These are phyloP conservation scores for Cervus canadensis DNA, from an alignment of 2,113 vertebrate genomes.

Conservation along the genomic window DNA sequence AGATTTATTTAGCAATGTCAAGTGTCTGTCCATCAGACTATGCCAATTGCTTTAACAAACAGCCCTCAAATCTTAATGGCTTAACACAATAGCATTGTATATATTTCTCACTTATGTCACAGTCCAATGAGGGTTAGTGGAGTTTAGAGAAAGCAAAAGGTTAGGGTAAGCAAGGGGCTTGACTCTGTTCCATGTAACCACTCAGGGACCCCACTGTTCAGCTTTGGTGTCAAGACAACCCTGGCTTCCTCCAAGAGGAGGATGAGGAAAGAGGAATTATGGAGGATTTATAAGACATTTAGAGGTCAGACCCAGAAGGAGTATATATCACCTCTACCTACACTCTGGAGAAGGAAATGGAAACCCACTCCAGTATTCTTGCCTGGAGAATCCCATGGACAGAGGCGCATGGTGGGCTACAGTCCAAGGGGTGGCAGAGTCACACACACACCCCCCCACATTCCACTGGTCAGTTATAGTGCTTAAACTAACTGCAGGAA, in stretches of 20 bases:
- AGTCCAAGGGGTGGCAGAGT: neutral
- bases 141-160: neutral
- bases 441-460: neutral
- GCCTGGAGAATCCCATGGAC: neutral
- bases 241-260: neutral
- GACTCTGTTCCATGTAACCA: neutral
- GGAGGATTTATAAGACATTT: neutral
- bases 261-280: neutral
- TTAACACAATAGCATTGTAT: neutral
- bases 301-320: neutral
- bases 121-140: neutral
- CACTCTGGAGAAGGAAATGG: neutral
- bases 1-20: neutral
- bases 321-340: neutral
- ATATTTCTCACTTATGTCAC: neutral
- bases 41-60: neutral
- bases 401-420: neutral
- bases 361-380: neutral
- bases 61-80: neutral
- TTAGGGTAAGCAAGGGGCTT: neutral
- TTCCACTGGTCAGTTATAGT: neutral
- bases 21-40: neutral
- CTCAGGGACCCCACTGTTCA: neutral
- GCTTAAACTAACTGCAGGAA: neutral
- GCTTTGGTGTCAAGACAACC: neutral